Evolutionary conservation across 2,113 vertebrate genomes (phyloP).

Genomic region (Isichthys henryi): DNA sequence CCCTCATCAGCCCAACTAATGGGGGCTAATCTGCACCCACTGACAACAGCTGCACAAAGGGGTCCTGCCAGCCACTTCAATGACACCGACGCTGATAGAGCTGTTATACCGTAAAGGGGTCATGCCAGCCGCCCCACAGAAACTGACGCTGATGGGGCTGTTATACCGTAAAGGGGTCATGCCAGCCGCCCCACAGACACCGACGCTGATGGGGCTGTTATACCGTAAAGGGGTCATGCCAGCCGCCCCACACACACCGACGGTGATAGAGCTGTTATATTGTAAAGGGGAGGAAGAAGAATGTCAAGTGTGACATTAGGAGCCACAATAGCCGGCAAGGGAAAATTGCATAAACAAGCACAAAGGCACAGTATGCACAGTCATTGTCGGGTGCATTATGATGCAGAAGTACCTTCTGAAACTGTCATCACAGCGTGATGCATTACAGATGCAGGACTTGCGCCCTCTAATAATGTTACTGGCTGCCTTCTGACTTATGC

Average conservation of each 20-base stretch:
- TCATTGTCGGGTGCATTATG: background rate
- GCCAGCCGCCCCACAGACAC: too few species aligned
- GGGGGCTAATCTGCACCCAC: background rate
- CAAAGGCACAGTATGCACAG: background rate
- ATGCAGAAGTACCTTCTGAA: background rate
- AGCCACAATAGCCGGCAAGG: background rate
- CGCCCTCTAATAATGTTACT: background rate
- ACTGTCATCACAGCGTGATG: background rate
- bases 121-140: background rate
- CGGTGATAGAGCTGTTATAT: too few species aligned
- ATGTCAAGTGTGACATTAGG: background rate
- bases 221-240: too few species aligned
- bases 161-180: background rate
- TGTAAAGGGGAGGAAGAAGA: background rate
- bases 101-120: background rate
- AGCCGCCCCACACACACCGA: too few species aligned
- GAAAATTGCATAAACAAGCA: background rate
- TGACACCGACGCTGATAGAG: background rate
- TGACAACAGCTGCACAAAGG: background rate
- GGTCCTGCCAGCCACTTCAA: background rate
- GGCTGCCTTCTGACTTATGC: background rate
- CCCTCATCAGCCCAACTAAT: background rate
- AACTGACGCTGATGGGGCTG: background rate
- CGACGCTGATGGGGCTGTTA: too few species aligned
- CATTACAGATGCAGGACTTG: background rate